Evolutionary conservation across 2,113 vertebrate species (phyloP).

Genomic region (Stigmatopora argus): DNA sequence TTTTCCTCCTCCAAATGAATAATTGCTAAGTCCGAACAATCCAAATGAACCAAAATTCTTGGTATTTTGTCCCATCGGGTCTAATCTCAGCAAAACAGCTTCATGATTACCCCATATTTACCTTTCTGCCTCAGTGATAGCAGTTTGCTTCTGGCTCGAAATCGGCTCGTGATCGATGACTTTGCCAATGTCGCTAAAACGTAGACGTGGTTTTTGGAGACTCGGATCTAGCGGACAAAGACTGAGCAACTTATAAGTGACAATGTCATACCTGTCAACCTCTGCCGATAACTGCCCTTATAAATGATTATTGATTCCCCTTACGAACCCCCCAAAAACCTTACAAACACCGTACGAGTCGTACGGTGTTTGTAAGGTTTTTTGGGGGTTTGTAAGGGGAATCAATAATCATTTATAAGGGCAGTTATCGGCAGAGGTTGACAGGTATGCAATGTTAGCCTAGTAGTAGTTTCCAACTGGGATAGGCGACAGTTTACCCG

Average conservation of each 20-base stretch:
- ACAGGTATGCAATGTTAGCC: too few species aligned
- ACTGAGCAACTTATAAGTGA: slow-evolving; percentile 9
- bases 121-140: slow-evolving; percentile 22
- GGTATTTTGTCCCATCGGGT: not conserved
- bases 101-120: slow-evolving; percentile 15
- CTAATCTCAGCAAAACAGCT: slow-evolving; percentile 3
- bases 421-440: too few species aligned
- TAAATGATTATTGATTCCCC: too few species aligned
- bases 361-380: too few species aligned
- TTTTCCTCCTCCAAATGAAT: slow-evolving; percentile 36
- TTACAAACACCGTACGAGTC: too few species aligned
- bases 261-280: too few species aligned
- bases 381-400: too few species aligned
- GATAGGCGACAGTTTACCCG: not conserved
- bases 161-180: slow-evolving; percentile 50
- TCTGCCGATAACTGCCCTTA: too few species aligned
- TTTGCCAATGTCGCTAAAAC: slow-evolving; percentile 47
- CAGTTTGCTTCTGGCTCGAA: slow-evolving; percentile 46
- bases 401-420: too few species aligned
- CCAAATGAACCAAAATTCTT: slow-evolving; percentile 36
- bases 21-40: slow-evolving; percentile 31
- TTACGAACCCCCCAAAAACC: too few species aligned
- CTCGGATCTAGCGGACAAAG: slow-evolving; percentile 28
- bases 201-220: slow-evolving; percentile 55
- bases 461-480: not conserved